Percentiles rank a stretch among this genome's conserved stretches.
These are phyloP conservation scores for Naja naja DNA, from an alignment of 2,113 vertebrate genomes.

Conservation along the genomic window DNA sequence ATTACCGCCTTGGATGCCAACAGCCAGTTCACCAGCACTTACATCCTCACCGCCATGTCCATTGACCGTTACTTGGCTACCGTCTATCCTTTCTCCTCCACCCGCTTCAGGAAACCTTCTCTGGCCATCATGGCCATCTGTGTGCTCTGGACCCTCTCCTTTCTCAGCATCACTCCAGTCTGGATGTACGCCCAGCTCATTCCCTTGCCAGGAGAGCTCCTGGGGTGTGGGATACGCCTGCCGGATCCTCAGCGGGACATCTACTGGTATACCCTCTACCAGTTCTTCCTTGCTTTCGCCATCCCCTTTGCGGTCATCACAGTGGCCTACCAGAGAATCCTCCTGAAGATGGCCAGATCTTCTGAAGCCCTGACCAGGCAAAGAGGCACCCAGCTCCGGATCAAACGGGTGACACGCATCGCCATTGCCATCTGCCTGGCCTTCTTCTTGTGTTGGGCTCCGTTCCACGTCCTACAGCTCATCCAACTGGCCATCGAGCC, in stretches of 20 bases:
- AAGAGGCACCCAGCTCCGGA: constrained; percentile 33
- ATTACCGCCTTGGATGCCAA: constrained; percentile 63
- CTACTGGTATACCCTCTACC: constrained; percentile 70
- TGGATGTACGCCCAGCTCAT: constrained; percentile 64
- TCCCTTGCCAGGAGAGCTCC: constrained; percentile 46
- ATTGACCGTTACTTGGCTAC: constrained; percentile 57
- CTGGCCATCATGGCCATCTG: constrained; percentile 43
- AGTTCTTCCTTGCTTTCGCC: constrained; percentile 71
- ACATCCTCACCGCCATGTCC: constrained; percentile 61
- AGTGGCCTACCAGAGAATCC: constrained; percentile 54
- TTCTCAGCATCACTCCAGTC: constrained; percentile 59
- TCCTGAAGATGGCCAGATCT: constrained; percentile 52
- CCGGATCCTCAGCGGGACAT: constrained; percentile 56
- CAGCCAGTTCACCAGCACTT: constrained; percentile 66
- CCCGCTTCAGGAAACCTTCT: constrained; percentile 51
- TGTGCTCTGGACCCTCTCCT: constrained; percentile 52
- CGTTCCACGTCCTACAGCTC: constrained; percentile 57
- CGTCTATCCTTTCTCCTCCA: constrained; percentile 55
- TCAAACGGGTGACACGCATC: constrained; percentile 46
- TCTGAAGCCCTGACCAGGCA: constrained; percentile 48
- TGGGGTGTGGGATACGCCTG: constrained; percentile 56
- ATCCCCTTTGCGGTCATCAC: constrained; percentile 60
- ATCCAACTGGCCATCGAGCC: constrained; percentile 51
- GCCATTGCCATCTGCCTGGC: constrained; percentile 56
- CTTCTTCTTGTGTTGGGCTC: constrained; percentile 62